Base-by-base conservation (phyloP, 2,888 invertebrate species). In the Cheilosia grossa region DNA sequence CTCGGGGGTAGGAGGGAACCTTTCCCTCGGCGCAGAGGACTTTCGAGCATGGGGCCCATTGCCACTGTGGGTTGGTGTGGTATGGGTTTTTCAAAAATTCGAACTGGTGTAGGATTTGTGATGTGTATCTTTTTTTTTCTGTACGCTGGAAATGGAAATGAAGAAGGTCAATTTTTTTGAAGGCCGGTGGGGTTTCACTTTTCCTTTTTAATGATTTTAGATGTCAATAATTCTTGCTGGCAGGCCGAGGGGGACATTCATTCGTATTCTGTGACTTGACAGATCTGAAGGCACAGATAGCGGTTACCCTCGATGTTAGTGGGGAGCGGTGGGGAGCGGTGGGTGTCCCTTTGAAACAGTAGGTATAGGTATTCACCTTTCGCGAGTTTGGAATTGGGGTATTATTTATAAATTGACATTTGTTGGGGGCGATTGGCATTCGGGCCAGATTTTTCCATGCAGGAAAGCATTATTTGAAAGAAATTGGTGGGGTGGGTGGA, bases 131-230 rank as follows among this genome's bases (percentile, higher is more conserved):
- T 19, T 10, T 15, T 15, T 58, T 21, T 4, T 24, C 4, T 13
- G 5, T 51, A 4, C 24, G 5, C 1, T 30, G n/a, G 15, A 27
- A 27, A 53, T 61, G 61, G 33, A 61, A 67, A 53, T 61, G 24
- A 17, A 59, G 72, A 79, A 72, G 67, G 80, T 67, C 74, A 67
- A 67, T 10, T 21, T 51, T 69, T 67, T 59, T 67, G 42, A 67
- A 74, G 56, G 80, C 49, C 73, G 63, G 67, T 67, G 19, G 63
- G 6, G 70, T 49, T 49, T 63, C 24, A 78, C 69, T 78, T 78
- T 78, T 78, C 56, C 47, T 70, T 61, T 77, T 33, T 30, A 33
- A 54, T 54, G 30, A 54, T 54, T 54, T 33, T 2, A 27, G 53
- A 27, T 13, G 27, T 30, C 24, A 24, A 15, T n/a, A 27, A 53